Percentiles rank a stretch among this genome's conserved stretches.
Evolutionary conservation across 2,888 invertebrate genomes (phyloP).

Genomic region (Hydrotaea diabolus): DNA sequence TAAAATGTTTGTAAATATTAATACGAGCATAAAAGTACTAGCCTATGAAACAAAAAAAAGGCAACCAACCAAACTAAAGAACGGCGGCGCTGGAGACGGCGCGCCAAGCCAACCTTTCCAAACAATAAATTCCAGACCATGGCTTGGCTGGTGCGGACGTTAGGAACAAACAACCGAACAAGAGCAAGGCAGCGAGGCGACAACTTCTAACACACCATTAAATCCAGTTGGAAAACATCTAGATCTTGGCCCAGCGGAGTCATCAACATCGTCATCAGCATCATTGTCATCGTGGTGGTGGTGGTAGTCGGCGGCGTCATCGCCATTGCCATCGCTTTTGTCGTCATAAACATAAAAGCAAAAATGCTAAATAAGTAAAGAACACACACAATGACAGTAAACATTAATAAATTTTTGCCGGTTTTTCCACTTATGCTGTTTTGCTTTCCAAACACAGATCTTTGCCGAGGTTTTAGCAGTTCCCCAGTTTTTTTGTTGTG

Average conservation of each 20-base stretch:
- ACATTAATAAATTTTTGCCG: constrained; percentile 28
- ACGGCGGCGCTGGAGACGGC: too few species aligned
- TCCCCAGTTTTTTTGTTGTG: neutral
- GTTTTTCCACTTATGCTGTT: neutral
- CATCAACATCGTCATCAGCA: neutral
- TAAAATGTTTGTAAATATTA: constrained; percentile 10
- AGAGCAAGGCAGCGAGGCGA: constrained; percentile 25
- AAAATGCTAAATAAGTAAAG: constrained; percentile 18
- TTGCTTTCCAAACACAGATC: too few species aligned
- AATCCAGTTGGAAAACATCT: constrained; percentile 28
- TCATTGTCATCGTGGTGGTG: constrained; percentile 2
- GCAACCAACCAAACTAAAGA: neutral
- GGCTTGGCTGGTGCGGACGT: too few species aligned
- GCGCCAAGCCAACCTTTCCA: constrained; percentile 1
- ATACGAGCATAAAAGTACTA: neutral
- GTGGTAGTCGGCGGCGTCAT: neutral
- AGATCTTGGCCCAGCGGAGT: constrained; percentile 13
- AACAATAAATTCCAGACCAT: constrained; percentile 23
- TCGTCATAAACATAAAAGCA: neutral
- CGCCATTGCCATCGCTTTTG: neutral
- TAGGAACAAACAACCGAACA: neutral
- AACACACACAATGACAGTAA: constrained; percentile 4
- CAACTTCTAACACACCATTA: constrained; percentile 37
- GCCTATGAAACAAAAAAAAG: neutral
- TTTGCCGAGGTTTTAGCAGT: neutral